These are phyloP conservation scores for Incurvaria masculella DNA, from an alignment of 2,888 invertebrate species.

Conservation along the genomic window DNA sequence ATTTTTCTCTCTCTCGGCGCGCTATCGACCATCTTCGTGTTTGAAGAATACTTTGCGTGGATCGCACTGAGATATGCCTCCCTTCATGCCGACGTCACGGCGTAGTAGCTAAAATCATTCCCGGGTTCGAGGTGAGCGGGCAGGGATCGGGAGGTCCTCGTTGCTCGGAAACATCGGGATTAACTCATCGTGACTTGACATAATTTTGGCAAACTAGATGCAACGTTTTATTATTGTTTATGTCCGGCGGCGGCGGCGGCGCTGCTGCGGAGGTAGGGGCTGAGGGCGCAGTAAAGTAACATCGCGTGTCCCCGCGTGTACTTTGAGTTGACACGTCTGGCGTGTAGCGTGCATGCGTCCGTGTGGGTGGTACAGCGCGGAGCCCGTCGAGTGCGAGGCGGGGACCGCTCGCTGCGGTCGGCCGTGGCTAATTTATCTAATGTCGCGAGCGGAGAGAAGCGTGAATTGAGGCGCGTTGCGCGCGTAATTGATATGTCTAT, in stretches of 20 bases:
- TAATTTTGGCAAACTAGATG: constrained; percentile 32
- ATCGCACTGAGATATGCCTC: constrained; percentile 45
- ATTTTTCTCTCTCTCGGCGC: constrained; percentile 30
- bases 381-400: too few relatives aligned
- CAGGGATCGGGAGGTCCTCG: too few relatives aligned
- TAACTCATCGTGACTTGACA: constrained; percentile 25
- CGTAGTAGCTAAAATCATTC: constrained; percentile 47
- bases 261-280: not conserved
- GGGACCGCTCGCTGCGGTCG: constrained; percentile 5
- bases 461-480: constrained; percentile 5
- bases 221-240: constrained; percentile 30
- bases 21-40: constrained; percentile 49
- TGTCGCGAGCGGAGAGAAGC: constrained; percentile 2
- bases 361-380: not conserved
- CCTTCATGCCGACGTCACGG: constrained; percentile 53
- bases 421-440: constrained; percentile 3
- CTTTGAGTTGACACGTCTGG: not conserved
- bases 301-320: not conserved
- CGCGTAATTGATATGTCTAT: constrained; percentile 16
- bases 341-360: not conserved
- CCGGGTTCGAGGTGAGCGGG: constrained; percentile 7
- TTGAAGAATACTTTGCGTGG: constrained; percentile 53
- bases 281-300: not conserved
- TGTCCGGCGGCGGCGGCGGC: too few relatives aligned
- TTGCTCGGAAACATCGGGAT: too few relatives aligned